Evolutionary conservation across 1,140 invertebrate species (phyloP).

Genomic region (Globodera ellingtonae): DNA sequence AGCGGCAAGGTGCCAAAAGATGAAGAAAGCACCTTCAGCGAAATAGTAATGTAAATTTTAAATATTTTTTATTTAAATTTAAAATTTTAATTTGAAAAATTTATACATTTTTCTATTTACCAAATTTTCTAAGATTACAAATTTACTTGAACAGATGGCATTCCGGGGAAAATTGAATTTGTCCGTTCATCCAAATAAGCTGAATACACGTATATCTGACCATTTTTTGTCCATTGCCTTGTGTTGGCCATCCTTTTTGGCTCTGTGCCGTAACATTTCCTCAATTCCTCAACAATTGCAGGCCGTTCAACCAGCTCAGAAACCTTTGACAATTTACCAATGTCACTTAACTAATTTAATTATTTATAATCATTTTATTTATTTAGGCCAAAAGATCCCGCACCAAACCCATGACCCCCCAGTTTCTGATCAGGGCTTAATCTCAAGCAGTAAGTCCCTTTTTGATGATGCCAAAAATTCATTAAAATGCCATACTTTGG

Average conservation of each 20-base stretch:
- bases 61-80: background rate
- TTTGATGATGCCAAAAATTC: background rate
- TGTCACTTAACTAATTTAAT: background rate
- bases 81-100: background rate
- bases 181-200: constrained; percentile 29
- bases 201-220: constrained; percentile 26
- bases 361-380: background rate
- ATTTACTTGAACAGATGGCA: background rate
- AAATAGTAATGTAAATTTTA: background rate
- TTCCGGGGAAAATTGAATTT: constrained; percentile 25
- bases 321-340: background rate
- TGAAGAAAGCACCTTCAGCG: constrained; percentile 10
- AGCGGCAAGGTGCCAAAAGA: constrained; percentile 23
- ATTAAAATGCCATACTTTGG: background rate
- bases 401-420: too few relatives aligned
- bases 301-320: background rate
- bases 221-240: constrained; percentile 28
- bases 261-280: background rate
- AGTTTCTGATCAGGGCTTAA: too few relatives aligned
- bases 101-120: background rate
- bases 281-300: background rate
- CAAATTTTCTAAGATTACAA: constrained; percentile 4
- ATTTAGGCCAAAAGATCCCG: background rate
- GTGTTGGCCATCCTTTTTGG: background rate
- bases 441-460: background rate